These are phyloP conservation scores for Staurois parvus DNA, from an alignment of 2,797 vertebrate genomes.

Conservation along the genomic window DNA sequence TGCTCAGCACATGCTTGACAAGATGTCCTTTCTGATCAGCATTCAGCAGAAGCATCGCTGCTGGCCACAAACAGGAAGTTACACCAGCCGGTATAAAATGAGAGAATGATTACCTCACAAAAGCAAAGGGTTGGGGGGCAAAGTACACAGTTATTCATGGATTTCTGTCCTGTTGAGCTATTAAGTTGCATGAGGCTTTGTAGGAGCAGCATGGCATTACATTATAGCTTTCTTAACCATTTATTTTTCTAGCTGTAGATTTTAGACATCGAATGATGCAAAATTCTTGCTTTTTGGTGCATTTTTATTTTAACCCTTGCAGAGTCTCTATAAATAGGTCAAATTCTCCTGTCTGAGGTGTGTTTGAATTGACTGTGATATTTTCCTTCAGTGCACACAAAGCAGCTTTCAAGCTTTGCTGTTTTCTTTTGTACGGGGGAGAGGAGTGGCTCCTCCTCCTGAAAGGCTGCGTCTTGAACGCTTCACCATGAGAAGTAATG, in stretches of 20 bases:
- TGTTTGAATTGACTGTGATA: no score
- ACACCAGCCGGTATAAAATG: slow-evolving; percentile 8
- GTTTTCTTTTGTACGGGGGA: background rate
- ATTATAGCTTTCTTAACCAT: background rate
- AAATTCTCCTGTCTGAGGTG: background rate
- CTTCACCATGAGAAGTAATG: background rate
- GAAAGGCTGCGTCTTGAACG: no score
- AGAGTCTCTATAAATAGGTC: no score
- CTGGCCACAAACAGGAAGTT: slow-evolving; percentile 45
- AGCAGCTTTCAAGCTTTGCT: background rate
- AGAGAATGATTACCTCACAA: slow-evolving; percentile 24
- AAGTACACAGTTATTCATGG: background rate
- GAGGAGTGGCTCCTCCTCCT: no score
- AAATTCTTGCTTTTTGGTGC: no score
- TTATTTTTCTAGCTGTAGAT: background rate
- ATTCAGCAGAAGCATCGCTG: slow-evolving; percentile 42
- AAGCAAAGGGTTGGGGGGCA: background rate
- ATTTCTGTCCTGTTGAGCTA: background rate
- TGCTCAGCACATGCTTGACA: slow-evolving; percentile 54
- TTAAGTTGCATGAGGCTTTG: background rate
- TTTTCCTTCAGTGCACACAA: background rate
- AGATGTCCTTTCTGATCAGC: slow-evolving; percentile 57
- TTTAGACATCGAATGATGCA: background rate
- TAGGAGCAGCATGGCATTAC: background rate
- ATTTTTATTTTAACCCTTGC: no score